Evolutionary conservation across 2,888 invertebrate genomes (phyloP), one percentile per base, ranked within the genome.

Genomic region (Acanthoscelides obtectus): DNA sequence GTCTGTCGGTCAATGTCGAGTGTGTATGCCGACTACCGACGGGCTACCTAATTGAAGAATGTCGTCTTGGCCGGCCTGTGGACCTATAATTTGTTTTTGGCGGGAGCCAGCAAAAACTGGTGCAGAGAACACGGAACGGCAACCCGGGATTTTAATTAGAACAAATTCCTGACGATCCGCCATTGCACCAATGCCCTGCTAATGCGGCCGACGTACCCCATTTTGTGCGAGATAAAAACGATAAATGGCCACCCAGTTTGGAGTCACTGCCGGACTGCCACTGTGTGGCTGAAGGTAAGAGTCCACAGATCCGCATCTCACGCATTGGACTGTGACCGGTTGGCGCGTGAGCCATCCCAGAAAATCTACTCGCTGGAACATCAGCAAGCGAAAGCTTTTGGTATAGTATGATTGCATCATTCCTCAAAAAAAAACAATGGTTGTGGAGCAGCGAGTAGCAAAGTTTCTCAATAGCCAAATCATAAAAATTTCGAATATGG

Each of bases 211-310:
- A 72, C 71, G 69, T 70, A 70, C 73, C 76, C 78, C 78, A 77
- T 77, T 78, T 76, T 78, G 77, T 78, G 77, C 76, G 75, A 76
- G 76, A 75, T 75, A 76, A 78, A 78, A 79, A 80, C 79, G 74
- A 80, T 80, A 78, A 78, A 77, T 75, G 79, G 75, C 79, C 79
- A 80, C 77, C 79, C 79, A 79, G 77, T 76, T 77, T 73, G 77
- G 77, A 77, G 78, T 79, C 77, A 78, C 75, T 76, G 68, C 76
- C 72, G 70, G 72, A 27, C n/a, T n/a, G n/a, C n/a, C n/a, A n/a
- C n/a, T n/a, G n/a, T n/a, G n/a, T n/a, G n/a, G n/a, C n/a, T n/a
- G n/a, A n/a, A n/a, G n/a, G n/a, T n/a, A n/a, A n/a, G n/a, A n/a
- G n/a, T n/a, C n/a, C n/a, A n/a, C n/a, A n/a, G n/a, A n/a, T n/a